A percentile compares a stretch with the other conserved stretches of the same genome.
phyloP scores from a whole-genome alignment of 2,888 invertebrate genomes.

The Helleia helle region DNA sequence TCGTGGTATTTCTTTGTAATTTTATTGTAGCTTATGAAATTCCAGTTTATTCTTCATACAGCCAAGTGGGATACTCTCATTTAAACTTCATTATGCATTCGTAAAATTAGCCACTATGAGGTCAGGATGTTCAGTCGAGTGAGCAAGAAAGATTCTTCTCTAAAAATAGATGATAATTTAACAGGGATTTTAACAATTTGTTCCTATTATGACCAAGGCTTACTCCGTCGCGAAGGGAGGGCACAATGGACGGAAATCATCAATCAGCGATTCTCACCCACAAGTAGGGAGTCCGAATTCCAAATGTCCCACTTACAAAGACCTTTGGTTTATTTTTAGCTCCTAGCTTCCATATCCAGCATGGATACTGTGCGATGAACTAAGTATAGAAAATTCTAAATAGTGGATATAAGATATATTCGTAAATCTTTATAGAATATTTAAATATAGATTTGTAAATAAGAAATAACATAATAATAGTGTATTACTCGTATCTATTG shows the following conservation, averaged over 20 bases:
- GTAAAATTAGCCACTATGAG: not conserved
- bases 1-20: not conserved
- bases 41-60: too few relatives aligned
- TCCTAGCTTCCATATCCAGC: too few relatives aligned
- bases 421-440: too few relatives aligned
- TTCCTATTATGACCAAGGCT: not conserved
- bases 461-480: too few relatives aligned
- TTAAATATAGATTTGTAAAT: too few relatives aligned
- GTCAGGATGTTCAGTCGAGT: slow-evolving; percentile 8
- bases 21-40: too few relatives aligned
- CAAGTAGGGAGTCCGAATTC: slow-evolving; percentile 17
- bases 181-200: slow-evolving; percentile 4
- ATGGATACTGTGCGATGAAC: too few relatives aligned
- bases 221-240: slow-evolving; percentile 13
- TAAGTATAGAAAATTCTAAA: too few relatives aligned
- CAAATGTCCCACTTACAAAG: slow-evolving; percentile 5
- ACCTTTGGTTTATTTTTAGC: slow-evolving; percentile 3
- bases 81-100: too few relatives aligned
- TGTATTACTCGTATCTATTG: too few relatives aligned
- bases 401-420: too few relatives aligned
- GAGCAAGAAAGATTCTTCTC: slow-evolving; percentile 6
- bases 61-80: too few relatives aligned
- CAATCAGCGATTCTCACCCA: slow-evolving; percentile 26
- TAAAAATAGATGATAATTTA: slow-evolving; percentile 11
- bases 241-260: slow-evolving; percentile 26